Evolutionary conservation across 2,797 vertebrate species (phyloP).

Genomic region (Phaenicophaeus curvirostris): DNA sequence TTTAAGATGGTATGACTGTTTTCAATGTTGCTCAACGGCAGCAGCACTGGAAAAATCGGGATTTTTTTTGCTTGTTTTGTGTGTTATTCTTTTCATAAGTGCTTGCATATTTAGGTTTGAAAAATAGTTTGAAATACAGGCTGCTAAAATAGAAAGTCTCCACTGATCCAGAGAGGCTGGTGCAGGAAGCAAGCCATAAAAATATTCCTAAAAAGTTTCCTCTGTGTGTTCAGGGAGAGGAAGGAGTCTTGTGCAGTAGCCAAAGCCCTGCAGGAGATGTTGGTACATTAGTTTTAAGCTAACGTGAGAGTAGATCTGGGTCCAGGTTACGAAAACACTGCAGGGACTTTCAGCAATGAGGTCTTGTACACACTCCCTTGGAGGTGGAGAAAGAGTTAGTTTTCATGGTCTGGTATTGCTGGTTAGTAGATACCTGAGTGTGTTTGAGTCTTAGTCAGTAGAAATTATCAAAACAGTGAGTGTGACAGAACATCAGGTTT

Average conservation of each 20-base stretch:
- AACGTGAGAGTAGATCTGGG: not conserved
- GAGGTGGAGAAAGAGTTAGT: not conserved
- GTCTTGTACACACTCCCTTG: rapidly evolving
- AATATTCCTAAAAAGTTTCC: not conserved
- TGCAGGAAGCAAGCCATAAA: not conserved
- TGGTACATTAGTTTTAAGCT: not conserved
- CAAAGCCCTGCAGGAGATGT: not conserved
- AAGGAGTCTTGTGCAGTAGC: not conserved
- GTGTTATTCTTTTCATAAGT: not conserved
- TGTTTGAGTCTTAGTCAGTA: not conserved
- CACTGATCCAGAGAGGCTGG: not conserved
- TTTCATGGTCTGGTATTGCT: not conserved
- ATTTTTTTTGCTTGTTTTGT: not conserved
- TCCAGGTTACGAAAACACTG: not conserved
- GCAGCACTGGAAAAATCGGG: not conserved
- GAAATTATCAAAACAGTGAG: not conserved
- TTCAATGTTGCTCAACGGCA: not conserved
- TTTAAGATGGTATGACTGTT: not conserved
- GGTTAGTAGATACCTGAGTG: not conserved
- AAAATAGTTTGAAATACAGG: not conserved
- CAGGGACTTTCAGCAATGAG: not conserved
- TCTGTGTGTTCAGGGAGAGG: not conserved
- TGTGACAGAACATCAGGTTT: not conserved
- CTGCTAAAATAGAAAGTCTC: not conserved
- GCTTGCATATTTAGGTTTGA: not conserved